Evolutionary conservation across 2,113 vertebrate genomes (phyloP).

Genomic region (Cathartes aura): DNA sequence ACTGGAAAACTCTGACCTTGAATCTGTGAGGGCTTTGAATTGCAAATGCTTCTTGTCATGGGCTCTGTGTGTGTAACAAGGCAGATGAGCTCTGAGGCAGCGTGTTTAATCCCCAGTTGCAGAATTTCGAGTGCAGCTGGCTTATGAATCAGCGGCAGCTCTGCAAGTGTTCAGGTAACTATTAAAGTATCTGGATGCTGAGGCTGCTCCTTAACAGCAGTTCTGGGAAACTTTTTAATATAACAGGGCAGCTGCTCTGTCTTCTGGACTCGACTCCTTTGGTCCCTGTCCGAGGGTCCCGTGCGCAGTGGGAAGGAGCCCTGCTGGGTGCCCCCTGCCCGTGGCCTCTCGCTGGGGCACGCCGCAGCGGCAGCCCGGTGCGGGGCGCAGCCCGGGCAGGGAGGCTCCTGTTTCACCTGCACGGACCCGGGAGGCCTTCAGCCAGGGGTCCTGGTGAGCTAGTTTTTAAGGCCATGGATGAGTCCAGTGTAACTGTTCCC

Average conservation of each 20-base stretch:
- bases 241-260: background rate
- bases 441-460: background rate
- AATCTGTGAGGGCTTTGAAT: background rate
- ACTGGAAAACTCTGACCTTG: conserved; percentile 22
- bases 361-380: background rate
- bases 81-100: background rate
- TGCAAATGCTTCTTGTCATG: background rate
- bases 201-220: background rate
- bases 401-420: background rate
- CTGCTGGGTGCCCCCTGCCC: background rate
- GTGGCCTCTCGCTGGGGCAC: background rate
- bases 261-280: background rate
- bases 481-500: background rate
- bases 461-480: conserved; percentile 16
- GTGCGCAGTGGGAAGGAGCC: background rate
- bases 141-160: background rate
- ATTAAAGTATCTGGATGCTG: background rate
- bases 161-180: background rate
- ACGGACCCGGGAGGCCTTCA: background rate
- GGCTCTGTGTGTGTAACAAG: background rate
- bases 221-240: background rate
- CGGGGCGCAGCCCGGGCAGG: background rate
- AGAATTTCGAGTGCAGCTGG: background rate
- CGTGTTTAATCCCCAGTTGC: background rate
- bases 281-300: background rate